phyloP scores from a whole-genome alignment of 2,113 vertebrate species.

The Mus musculus region DNA sequence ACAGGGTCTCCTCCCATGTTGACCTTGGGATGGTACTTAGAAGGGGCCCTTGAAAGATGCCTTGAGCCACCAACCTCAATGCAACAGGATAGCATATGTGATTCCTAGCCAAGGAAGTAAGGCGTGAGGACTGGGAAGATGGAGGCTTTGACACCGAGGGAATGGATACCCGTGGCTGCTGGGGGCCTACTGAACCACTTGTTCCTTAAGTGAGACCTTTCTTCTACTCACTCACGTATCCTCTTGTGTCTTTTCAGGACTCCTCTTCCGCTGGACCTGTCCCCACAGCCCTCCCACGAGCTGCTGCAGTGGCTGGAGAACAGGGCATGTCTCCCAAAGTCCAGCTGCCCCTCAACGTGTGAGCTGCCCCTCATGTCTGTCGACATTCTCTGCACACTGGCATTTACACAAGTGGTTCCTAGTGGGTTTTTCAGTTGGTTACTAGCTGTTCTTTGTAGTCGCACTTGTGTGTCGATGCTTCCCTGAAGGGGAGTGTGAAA shows the following conservation, averaged over 20 bases:
- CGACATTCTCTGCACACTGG: not conserved
- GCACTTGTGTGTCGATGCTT: not conserved
- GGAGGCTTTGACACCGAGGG: not conserved
- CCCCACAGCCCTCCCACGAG: slow-evolving; percentile 90
- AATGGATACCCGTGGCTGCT: not conserved
- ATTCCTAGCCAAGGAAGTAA: slow-evolving; percentile 60
- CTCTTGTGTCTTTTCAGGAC: slow-evolving; percentile 87
- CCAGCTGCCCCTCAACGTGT: slow-evolving; percentile 98
- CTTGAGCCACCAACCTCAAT: slow-evolving; percentile 44
- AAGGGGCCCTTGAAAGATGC: slow-evolving; percentile 50
- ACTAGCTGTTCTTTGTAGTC: not conserved
- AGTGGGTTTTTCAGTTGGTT: not conserved
- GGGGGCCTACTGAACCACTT: not conserved
- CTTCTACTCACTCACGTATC: slow-evolving; percentile 61
- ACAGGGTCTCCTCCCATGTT: not conserved
- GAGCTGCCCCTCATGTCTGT: slow-evolving; percentile 85
- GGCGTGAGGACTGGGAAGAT: slow-evolving; percentile 18
- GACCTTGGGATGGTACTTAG: not conserved
- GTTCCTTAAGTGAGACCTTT: not conserved
- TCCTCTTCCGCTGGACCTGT: slow-evolving; percentile 84
- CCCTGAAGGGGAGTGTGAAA: not conserved
- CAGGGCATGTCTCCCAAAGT: slow-evolving; percentile 93
- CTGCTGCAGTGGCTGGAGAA: slow-evolving; percentile 91
- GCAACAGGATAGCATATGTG: slow-evolving; percentile 22
- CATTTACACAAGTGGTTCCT: not conserved